Percentiles rank a stretch among this genome's conserved stretches.
Conservation (phyloP, 2,888 invertebrate species). For the Ochropacha duplaris region DNA sequence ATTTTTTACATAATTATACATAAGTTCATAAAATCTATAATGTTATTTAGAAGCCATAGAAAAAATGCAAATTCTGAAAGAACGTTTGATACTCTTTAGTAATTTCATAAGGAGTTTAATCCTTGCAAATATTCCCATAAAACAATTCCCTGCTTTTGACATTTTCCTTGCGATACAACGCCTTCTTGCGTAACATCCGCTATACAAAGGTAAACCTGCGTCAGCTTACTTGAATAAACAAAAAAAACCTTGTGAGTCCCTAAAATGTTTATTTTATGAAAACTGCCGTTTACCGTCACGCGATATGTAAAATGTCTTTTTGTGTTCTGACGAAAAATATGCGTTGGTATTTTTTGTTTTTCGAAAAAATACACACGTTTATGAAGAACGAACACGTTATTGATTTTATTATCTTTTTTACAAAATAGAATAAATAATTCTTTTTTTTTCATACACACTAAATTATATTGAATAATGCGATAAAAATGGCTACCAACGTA, state of each 20-base stretch:
- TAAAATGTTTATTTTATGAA: constrained; percentile 20
- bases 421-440: too few relatives aligned
- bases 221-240: constrained; percentile 2
- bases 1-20: too few relatives aligned
- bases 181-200: constrained; percentile 1
- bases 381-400: too few relatives aligned
- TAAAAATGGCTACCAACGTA: background rate
- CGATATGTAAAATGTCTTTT: constrained; percentile 10
- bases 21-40: too few relatives aligned
- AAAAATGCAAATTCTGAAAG: too few relatives aligned
- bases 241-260: constrained; percentile 5
- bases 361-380: too few relatives aligned
- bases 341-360: background rate
- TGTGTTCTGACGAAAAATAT: background rate
- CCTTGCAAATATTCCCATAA: background rate
- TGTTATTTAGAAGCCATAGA: too few relatives aligned
- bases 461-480: background rate
- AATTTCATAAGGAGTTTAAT: background rate
- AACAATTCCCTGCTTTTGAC: background rate
- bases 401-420: too few relatives aligned
- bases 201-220: background rate
- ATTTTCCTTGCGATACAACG: background rate
- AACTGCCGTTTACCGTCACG: constrained; percentile 16
- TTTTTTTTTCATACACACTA: too few relatives aligned
- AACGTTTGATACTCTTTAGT: background rate